A percentile compares a stretch with the other conserved stretches of the same genome.
phyloP scores from a whole-genome alignment of 2,888 invertebrate species.

The Celastrina argiolus region DNA sequence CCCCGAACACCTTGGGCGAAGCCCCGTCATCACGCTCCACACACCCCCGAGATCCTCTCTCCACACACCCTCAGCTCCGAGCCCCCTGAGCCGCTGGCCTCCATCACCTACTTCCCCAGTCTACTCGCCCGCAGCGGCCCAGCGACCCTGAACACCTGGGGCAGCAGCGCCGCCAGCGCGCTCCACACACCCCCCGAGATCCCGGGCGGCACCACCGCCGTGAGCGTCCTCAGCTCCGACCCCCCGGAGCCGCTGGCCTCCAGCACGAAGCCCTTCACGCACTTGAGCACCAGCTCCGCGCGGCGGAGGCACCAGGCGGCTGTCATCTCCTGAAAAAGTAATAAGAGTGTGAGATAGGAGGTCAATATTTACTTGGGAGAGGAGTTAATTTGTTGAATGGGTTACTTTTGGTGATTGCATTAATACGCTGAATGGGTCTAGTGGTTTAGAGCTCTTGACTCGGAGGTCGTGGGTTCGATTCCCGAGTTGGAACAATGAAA shows the following conservation, averaged over 20 bases:
- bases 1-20: no score
- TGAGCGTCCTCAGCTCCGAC: constrained; percentile 89
- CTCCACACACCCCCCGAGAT: constrained; percentile 37
- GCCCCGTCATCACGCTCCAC: no score
- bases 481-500: no score
- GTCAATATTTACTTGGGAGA: no score
- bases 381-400: background rate
- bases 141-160: constrained; percentile 95
- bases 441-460: no score
- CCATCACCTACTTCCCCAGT: background rate
- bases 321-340: constrained; percentile 86
- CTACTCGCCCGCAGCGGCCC: constrained; percentile 82
- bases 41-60: no score
- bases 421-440: no score
- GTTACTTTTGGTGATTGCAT: no score
- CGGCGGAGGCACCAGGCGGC: constrained; percentile 96
- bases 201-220: constrained; percentile 43
- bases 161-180: constrained; percentile 92
- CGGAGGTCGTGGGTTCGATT: no score
- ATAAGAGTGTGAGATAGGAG: background rate
- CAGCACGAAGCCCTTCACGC: constrained; percentile 99
- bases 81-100: no score
- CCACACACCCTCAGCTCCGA: no score
- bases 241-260: constrained; percentile 97
- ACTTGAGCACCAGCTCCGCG: constrained; percentile 98